These are phyloP conservation scores for Dasypolia templi DNA, from an alignment of 2,888 invertebrate species.

Conservation along the genomic window DNA sequence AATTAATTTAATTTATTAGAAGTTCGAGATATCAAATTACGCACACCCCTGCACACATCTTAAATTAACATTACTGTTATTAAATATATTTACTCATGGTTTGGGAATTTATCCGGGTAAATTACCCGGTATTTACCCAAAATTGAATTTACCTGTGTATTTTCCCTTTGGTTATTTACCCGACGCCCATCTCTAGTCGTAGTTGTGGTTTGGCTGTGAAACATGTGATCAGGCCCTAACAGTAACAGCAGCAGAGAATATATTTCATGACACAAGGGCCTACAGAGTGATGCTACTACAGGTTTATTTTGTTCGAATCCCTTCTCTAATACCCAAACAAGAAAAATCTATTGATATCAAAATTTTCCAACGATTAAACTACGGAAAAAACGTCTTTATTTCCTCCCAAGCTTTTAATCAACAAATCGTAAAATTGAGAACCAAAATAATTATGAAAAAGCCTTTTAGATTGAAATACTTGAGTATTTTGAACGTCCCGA, in stretches of 20 bases:
- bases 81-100: too few relatives aligned
- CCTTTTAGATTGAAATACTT: constrained; percentile 52
- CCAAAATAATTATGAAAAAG: constrained; percentile 38
- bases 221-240: too few relatives aligned
- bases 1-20: too few relatives aligned
- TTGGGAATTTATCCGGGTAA: too few relatives aligned
- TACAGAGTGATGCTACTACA: background rate
- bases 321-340: background rate
- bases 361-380: background rate
- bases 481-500: constrained; percentile 49
- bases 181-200: too few relatives aligned
- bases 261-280: background rate
- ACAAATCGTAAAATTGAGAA: constrained; percentile 56
- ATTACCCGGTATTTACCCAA: too few relatives aligned
- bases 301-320: background rate
- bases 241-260: background rate
- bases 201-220: too few relatives aligned
- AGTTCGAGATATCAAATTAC: too few relatives aligned
- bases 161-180: too few relatives aligned
- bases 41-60: too few relatives aligned
- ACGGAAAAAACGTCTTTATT: constrained; percentile 8
- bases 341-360: background rate
- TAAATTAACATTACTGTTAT: too few relatives aligned
- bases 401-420: constrained; percentile 38
- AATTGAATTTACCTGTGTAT: too few relatives aligned